Percentiles rank a stretch among this genome's conserved stretches.
These are phyloP conservation scores for Brachirus orientalis DNA, from an alignment of 2,113 vertebrate species.

Conservation along the genomic window DNA sequence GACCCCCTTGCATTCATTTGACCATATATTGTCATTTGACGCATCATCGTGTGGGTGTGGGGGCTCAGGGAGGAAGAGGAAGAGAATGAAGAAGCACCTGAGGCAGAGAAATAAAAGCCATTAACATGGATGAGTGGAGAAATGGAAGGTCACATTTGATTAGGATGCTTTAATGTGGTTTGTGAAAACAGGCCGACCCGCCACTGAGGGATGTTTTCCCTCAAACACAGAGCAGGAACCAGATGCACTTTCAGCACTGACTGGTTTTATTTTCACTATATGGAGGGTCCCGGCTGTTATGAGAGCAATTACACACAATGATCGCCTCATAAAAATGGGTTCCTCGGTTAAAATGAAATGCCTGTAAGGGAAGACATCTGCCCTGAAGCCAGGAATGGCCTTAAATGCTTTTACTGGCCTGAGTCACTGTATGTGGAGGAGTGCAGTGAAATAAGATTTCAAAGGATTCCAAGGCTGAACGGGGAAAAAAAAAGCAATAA, in stretches of 20 bases:
- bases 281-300: background rate
- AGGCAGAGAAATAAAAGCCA: slow-evolving; percentile 1
- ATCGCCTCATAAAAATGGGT: slow-evolving; percentile 31
- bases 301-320: slow-evolving; percentile 37
- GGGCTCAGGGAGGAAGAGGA: background rate
- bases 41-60: background rate
- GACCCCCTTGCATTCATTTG: background rate
- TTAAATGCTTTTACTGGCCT: background rate
- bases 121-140: slow-evolving; percentile 15
- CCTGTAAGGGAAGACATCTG: slow-evolving; percentile 35
- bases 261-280: slow-evolving; percentile 25
- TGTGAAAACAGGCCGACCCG: background rate
- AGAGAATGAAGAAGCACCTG: slow-evolving; percentile 9
- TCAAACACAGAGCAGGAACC: slow-evolving; percentile 14
- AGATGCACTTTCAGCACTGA: slow-evolving; percentile 32
- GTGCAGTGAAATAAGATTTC: background rate
- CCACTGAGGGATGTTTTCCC: slow-evolving; percentile 8
- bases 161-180: slow-evolving; percentile 20
- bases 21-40: background rate
- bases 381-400: slow-evolving; percentile 17
- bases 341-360: slow-evolving; percentile 44
- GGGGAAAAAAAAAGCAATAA: too few species aligned
- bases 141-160: slow-evolving; percentile 45
- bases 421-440: background rate
- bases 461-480: background rate